Evolutionary conservation across 2,888 invertebrate genomes (phyloP).

Genomic region (Eupithecia centaureata): DNA sequence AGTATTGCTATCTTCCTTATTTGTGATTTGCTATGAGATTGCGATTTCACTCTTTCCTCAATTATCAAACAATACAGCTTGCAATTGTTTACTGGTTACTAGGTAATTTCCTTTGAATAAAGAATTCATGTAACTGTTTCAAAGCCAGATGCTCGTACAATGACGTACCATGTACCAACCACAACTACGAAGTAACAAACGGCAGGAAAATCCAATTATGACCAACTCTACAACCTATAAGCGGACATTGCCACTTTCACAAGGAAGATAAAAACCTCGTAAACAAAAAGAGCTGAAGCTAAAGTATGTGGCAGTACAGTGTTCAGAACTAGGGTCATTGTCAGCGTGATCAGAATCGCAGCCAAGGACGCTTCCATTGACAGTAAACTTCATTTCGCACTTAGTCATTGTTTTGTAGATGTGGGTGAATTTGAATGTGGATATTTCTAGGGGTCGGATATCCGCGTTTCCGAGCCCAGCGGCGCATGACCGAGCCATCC

Average conservation of each 20-base stretch:
- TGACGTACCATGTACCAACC: constrained; percentile 8
- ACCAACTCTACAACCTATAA: constrained; percentile 17
- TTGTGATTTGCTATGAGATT: constrained; percentile 14
- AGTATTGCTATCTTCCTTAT: constrained; percentile 32
- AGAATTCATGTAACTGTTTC: constrained; percentile 8
- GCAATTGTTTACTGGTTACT: background rate
- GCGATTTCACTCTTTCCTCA: constrained; percentile 23
- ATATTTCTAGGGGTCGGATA: constrained; percentile 64
- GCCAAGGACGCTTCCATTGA: constrained; percentile 30
- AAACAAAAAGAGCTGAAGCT: constrained; percentile 13
- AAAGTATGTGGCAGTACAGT: background rate
- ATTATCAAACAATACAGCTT: constrained; percentile 9
- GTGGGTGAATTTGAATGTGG: constrained; percentile 40
- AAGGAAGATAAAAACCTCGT: constrained; percentile 15
- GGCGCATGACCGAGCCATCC: constrained; percentile 77
- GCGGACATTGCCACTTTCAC: constrained; percentile 23
- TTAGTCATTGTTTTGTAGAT: constrained; percentile 33
- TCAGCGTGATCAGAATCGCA: constrained; percentile 31
- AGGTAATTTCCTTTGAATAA: background rate
- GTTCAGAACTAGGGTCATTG: constrained; percentile 34
- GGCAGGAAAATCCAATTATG: constrained; percentile 28
- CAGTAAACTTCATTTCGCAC: constrained; percentile 29
- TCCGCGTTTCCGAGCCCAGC: constrained; percentile 74
- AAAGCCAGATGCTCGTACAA: constrained; percentile 12
- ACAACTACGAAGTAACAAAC: constrained; percentile 18